Conservation (phyloP, 35 echinoderm and acorn worm genomes). For the Acanthaster planci region DNA sequence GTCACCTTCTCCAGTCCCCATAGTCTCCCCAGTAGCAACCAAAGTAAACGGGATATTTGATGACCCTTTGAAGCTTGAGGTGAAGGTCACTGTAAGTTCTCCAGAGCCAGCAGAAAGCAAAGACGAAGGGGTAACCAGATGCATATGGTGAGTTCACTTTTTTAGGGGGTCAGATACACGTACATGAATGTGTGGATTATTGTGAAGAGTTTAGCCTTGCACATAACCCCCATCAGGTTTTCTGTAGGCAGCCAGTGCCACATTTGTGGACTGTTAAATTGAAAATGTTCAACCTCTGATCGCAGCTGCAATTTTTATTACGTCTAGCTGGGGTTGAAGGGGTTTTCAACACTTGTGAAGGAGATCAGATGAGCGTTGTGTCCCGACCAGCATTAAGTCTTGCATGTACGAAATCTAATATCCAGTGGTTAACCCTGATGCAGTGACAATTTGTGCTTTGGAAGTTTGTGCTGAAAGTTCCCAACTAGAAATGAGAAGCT, state of each 20-base stretch:
- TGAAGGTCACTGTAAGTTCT: not conserved
- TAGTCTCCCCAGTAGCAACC: constrained; percentile 13
- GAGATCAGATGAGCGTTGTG: too few relatives aligned
- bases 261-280: too few relatives aligned
- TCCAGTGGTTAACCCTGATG: not conserved
- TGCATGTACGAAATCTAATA: not conserved
- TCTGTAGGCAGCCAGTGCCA: too few relatives aligned
- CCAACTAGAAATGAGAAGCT: too few relatives aligned
- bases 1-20: constrained; percentile 68
- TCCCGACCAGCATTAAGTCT: too few relatives aligned
- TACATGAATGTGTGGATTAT: not conserved
- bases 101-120: constrained; percentile 30
- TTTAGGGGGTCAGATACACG: not conserved
- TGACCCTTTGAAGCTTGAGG: constrained; percentile 19
- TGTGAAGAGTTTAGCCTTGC: not conserved
- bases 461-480: not conserved
- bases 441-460: not conserved
- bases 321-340: too few relatives aligned
- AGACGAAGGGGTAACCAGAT: constrained; percentile 91
- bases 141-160: constrained; percentile 79
- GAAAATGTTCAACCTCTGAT: too few relatives aligned
- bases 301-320: too few relatives aligned
- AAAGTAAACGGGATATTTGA: constrained; percentile 42
- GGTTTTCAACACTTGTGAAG: too few relatives aligned
- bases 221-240: not conserved